Conservation (phyloP, 1,140 invertebrate species). For the Aradophagus sp. region DNA sequence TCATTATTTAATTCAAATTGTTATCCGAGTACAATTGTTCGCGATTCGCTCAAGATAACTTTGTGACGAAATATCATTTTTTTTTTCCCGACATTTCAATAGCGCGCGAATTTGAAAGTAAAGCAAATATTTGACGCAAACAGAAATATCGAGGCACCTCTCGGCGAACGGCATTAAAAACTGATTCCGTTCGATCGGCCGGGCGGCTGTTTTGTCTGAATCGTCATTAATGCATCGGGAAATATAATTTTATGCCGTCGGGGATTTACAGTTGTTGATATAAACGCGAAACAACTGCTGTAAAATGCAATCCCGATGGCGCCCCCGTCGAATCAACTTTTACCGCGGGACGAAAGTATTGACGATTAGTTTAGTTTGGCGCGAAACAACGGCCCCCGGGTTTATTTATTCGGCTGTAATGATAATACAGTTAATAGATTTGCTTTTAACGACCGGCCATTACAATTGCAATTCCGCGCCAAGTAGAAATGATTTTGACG, state of each 20-base stretch:
- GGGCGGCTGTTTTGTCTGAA: conserved; percentile 25
- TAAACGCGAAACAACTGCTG: conserved; percentile 38
- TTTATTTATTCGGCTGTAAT: conserved; percentile 48
- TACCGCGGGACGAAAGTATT: conserved; percentile 31
- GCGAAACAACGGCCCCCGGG: conserved; percentile 13
- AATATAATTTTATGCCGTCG: conserved; percentile 26
- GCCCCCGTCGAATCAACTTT: conserved; percentile 39
- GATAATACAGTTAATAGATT: conserved; percentile 52
- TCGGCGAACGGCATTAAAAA: conserved; percentile 29
- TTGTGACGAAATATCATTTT: too few species aligned
- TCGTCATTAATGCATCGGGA: conserved; percentile 19
- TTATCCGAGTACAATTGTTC: too few species aligned
- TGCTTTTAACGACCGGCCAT: conserved; percentile 45
- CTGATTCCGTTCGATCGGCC: conserved; percentile 36
- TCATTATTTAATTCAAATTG: too few species aligned
- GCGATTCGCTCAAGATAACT: too few species aligned
- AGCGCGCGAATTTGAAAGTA: too few species aligned
- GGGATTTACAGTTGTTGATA: conserved; percentile 51
- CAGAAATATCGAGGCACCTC: too few species aligned
- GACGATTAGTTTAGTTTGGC: conserved; percentile 37
- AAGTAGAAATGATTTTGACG: conserved; percentile 46
- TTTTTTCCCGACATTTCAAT: too few species aligned
- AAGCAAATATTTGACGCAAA: too few species aligned
- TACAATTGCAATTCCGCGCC: conserved; percentile 35
- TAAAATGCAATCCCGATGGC: conserved; percentile 23